Conservation (phyloP, 2,888 invertebrate species). For the Lycaena phlaeas region DNA sequence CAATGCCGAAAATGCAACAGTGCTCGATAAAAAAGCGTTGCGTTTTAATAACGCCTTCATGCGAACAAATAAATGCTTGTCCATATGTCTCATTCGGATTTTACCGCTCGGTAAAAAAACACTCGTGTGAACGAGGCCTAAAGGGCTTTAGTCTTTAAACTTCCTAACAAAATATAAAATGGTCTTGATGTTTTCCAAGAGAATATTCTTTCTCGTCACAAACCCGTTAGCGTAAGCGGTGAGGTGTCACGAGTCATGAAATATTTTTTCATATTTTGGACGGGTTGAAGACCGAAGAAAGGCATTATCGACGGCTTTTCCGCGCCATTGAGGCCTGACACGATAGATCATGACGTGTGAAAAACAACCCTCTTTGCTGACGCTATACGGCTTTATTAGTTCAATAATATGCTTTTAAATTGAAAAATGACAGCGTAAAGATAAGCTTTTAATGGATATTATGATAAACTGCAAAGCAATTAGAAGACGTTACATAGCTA, state of each 20-base stretch:
- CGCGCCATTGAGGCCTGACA: slow-evolving; percentile 30
- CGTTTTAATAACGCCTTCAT: no score
- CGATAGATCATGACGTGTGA: slow-evolving; percentile 27
- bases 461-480: no score
- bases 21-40: no score
- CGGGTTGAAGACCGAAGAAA: slow-evolving; percentile 26
- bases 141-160: no score
- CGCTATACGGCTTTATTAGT: slow-evolving; percentile 27
- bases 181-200: no score
- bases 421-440: slow-evolving; percentile 4
- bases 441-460: not conserved
- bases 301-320: slow-evolving; percentile 35
- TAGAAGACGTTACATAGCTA: no score
- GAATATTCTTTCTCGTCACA: not conserved
- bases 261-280: slow-evolving; percentile 26
- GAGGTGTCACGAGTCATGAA: slow-evolving; percentile 27
- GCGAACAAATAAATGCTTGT: no score
- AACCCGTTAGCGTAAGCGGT: not conserved
- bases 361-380: slow-evolving; percentile 26
- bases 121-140: no score
- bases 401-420: slow-evolving; percentile 11
- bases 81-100: no score
- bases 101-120: no score
- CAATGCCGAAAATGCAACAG: no score
- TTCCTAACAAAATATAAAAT: no score